phyloP scores from a whole-genome alignment of 2,113 vertebrate genomes.

The Ochotona princeps region DNA sequence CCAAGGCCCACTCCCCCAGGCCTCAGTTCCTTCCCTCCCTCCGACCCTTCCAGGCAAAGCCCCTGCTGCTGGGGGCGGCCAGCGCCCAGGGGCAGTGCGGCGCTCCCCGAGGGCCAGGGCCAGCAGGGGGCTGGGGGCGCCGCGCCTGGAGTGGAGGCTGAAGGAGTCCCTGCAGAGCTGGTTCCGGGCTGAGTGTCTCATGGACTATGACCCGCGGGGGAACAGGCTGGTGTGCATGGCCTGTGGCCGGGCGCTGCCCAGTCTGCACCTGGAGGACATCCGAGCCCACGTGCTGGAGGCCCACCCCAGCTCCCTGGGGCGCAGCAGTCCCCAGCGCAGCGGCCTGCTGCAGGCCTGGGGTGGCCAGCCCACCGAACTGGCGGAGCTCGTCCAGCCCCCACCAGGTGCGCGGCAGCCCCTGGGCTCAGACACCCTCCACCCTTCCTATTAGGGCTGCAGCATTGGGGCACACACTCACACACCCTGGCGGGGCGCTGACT shows the following conservation, averaged over 20 bases:
- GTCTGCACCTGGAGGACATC: conserved; percentile 93
- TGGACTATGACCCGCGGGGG: conserved; percentile 93
- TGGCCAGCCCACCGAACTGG: conserved; percentile 73
- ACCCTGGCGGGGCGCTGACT: conserved; percentile 43
- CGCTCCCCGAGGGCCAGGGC: conserved; percentile 68
- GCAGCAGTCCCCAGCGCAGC: conserved; percentile 91
- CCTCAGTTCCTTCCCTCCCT: conserved; percentile 75
- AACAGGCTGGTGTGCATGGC: conserved; percentile 93
- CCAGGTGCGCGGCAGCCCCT: conserved; percentile 76
- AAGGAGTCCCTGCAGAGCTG: conserved; percentile 94
- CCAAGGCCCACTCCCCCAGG: not conserved
- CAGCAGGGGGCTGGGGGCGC: conserved; percentile 75
- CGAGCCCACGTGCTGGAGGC: conserved; percentile 92
- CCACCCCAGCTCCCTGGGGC: conserved; percentile 92
- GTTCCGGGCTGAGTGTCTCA: conserved; percentile 95
- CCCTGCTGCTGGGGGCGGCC: conserved; percentile 68
- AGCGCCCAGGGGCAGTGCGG: conserved; percentile 63
- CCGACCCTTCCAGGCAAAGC: conserved; percentile 78
- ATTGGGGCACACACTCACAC: not conserved
- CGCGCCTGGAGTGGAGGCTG: conserved; percentile 89
- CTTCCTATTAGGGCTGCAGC: not conserved
- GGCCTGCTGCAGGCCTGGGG: conserved; percentile 93
- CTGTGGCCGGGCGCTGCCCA: conserved; percentile 90
- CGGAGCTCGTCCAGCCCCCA: conserved; percentile 68
- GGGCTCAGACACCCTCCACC: conserved; percentile 63